Evolutionary conservation across 2,888 invertebrate genomes (phyloP).

Genomic region (Exocentrus adspersus): DNA sequence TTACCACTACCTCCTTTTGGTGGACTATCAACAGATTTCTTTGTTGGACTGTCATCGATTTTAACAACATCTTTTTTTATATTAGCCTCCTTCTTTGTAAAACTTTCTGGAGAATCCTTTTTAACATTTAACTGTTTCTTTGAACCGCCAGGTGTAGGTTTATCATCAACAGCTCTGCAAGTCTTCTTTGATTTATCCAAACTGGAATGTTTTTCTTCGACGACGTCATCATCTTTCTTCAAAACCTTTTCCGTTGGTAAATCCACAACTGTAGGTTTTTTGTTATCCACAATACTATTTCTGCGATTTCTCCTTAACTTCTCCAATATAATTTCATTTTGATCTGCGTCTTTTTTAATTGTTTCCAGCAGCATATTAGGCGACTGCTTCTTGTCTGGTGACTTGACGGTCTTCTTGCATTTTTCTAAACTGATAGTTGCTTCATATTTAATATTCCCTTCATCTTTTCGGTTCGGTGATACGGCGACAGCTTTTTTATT

Average conservation of each 20-base stretch:
- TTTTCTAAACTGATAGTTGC: neutral
- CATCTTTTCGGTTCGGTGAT: neutral
- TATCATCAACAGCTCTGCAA: conserved; percentile 25
- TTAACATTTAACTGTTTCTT: conserved; percentile 30
- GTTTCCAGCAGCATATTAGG: neutral
- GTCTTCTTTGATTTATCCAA: conserved; percentile 25
- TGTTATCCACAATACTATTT: neutral
- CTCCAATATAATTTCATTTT: neutral
- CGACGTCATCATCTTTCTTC: neutral
- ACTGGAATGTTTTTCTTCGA: conserved; percentile 8
- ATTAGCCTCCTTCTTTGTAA: conserved; percentile 21
- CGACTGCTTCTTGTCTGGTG: neutral
- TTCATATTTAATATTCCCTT: neutral
- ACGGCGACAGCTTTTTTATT: neutral
- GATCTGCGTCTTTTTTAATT: neutral
- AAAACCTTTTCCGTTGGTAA: neutral
- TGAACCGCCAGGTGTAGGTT: neutral
- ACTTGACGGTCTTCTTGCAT: neutral
- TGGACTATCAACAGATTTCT: conserved; percentile 25
- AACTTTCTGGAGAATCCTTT: conserved; percentile 31
- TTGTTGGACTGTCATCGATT: conserved; percentile 18
- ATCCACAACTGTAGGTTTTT: neutral
- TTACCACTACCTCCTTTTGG: conserved; percentile 4
- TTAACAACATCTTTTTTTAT: conserved; percentile 4
- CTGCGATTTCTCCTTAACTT: neutral